Percentiles rank a stretch among this genome's conserved stretches.
Conservation (phyloP, 1,140 invertebrate species). For the Sminthurides bifidus region DNA sequence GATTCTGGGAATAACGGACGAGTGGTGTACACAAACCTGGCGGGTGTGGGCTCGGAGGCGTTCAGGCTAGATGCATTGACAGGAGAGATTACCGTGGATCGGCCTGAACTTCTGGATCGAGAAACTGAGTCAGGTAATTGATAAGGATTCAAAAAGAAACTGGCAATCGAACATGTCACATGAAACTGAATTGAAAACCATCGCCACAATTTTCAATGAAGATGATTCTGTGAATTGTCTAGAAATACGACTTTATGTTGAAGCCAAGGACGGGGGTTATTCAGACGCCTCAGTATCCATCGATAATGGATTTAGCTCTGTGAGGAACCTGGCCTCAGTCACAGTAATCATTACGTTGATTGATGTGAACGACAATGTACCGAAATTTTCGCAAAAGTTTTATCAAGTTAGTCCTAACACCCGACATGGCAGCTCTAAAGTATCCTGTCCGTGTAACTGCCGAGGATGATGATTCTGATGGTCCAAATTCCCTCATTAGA, state of each 20-base stretch:
- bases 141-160: not conserved
- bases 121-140: constrained; percentile 51
- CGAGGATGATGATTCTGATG: constrained; percentile 19
- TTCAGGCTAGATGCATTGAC: constrained; percentile 63
- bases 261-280: constrained; percentile 29
- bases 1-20: constrained; percentile 42
- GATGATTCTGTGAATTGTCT: not conserved
- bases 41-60: constrained; percentile 58
- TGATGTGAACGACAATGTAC: constrained; percentile 24
- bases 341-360: constrained; percentile 22
- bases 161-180: not conserved
- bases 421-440: constrained; percentile 21
- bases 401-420: constrained; percentile 25
- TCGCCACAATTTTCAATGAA: not conserved
- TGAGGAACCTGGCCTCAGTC: constrained; percentile 22
- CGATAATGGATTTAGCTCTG: not conserved
- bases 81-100: constrained; percentile 65
- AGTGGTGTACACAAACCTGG: constrained; percentile 63
- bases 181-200: not conserved
- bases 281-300: constrained; percentile 5
- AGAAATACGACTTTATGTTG: constrained; percentile 30
- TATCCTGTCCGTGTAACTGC: constrained; percentile 21
- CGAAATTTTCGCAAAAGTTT: constrained; percentile 17
- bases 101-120: constrained; percentile 61
- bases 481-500: constrained; percentile 19